Conservation (phyloP, 2,113 vertebrate species). For the Triplophysa dalaica region DNA sequence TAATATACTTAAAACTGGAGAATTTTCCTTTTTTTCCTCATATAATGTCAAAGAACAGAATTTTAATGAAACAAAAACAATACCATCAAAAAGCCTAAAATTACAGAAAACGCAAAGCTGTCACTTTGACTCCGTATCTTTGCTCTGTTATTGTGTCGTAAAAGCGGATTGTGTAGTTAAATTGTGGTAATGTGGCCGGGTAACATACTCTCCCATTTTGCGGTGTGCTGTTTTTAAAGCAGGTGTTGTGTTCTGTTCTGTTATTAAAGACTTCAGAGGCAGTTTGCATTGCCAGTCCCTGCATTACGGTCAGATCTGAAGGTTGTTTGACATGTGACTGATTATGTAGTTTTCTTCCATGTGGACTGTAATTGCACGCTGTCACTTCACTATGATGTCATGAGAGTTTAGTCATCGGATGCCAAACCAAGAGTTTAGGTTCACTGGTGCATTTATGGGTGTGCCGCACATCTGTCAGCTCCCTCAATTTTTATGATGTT, state of each 20-base stretch:
- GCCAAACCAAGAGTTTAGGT: conserved; percentile 54
- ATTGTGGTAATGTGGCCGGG: too few species aligned
- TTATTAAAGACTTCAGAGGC: too few species aligned
- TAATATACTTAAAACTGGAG: too few species aligned
- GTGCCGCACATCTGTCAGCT: conserved; percentile 55
- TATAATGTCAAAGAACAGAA: too few species aligned
- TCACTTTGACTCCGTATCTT: not conserved
- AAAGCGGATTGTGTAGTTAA: too few species aligned
- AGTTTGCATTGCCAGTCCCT: too few species aligned
- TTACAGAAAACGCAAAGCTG: too few species aligned
- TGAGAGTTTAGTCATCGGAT: conserved; percentile 51
- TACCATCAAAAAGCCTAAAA: too few species aligned
- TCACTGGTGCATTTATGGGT: conserved; percentile 60
- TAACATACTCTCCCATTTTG: too few species aligned
- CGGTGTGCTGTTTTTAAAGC: not conserved
- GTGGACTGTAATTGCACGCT: not conserved
- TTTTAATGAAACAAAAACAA: too few species aligned
- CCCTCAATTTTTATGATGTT: conserved; percentile 19
- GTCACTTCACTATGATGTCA: conserved; percentile 18
- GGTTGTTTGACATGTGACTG: not conserved
- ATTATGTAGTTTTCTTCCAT: not conserved
- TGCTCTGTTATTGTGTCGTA: not conserved
- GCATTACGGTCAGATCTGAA: not conserved
- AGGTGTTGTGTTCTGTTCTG: not conserved
- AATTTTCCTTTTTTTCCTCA: too few species aligned